Evolutionary conservation across 92 coral and sea anemone genomes (phyloP).

Genomic region (Paramuricea clavata): DNA sequence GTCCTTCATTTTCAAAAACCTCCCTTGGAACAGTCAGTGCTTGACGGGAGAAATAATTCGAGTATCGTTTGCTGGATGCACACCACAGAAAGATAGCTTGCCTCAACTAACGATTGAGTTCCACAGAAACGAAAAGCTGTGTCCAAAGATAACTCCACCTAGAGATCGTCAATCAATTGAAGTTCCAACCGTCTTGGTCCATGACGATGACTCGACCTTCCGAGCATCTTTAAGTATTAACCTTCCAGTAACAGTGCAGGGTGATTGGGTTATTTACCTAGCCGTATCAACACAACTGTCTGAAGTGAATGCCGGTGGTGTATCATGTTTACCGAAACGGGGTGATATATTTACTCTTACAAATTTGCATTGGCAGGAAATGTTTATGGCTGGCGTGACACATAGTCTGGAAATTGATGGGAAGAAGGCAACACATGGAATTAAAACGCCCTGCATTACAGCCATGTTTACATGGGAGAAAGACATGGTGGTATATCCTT

Average conservation of each 20-base stretch:
- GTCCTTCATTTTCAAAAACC: neutral
- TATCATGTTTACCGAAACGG: neutral
- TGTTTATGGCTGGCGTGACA: slow-evolving; percentile 2
- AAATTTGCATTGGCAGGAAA: neutral
- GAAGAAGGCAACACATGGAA: neutral
- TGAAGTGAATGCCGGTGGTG: neutral
- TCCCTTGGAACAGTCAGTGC: slow-evolving; percentile 17
- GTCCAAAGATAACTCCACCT: slow-evolving; percentile 31
- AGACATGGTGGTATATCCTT: neutral
- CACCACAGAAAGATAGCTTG: neutral
- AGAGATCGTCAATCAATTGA: neutral
- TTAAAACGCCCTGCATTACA: neutral
- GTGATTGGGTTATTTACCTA: slow-evolving; percentile 58
- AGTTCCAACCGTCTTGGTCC: slow-evolving; percentile 5
- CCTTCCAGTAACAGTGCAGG: slow-evolving; percentile 33
- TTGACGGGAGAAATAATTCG: neutral
- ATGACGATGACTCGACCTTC: slow-evolving; percentile 36
- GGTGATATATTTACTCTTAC: slow-evolving; percentile 24
- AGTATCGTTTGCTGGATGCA: slow-evolving; percentile 7
- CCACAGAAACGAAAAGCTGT: neutral
- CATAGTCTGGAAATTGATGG: neutral
- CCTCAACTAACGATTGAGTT: neutral
- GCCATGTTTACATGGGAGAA: slow-evolving; percentile 16
- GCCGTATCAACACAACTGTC: slow-evolving; percentile 50
- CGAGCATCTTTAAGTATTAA: slow-evolving; percentile 44